Percentiles rank a stretch among this genome's conserved stretches.
These are phyloP conservation scores for Aplysina aerophoba DNA, from an alignment of 37 sponge, comb jelly and placozoan genomes.

Conservation along the genomic window DNA sequence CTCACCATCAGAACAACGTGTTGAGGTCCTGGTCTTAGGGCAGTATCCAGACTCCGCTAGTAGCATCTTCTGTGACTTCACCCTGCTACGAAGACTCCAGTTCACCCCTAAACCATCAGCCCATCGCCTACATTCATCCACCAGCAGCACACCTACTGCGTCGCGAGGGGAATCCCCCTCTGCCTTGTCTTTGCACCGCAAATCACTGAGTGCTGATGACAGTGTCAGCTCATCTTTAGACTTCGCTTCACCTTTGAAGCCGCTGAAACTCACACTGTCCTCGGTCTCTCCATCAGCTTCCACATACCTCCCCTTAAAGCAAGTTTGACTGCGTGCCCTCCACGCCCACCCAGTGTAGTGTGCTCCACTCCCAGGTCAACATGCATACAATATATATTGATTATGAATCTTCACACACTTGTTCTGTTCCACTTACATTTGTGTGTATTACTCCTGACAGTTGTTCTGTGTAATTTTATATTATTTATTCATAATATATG, in stretches of 20 bases:
- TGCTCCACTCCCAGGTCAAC: too few species aligned
- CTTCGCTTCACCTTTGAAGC: neutral
- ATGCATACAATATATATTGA: too few species aligned
- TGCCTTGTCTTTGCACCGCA: neutral
- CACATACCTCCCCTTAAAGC: conserved; percentile 7
- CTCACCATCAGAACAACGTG: neutral
- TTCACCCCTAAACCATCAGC: neutral
- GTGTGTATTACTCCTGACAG: too few species aligned
- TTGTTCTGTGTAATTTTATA: too few species aligned
- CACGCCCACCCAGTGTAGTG: too few species aligned
- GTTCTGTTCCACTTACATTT: too few species aligned
- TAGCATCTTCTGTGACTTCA: neutral
- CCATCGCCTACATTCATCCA: neutral
- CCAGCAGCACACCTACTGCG: neutral
- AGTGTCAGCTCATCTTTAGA: neutral
- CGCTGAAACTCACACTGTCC: neutral
- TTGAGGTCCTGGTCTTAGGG: neutral
- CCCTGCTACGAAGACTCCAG: neutral
- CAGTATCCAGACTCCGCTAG: neutral
- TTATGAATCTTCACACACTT: too few species aligned
- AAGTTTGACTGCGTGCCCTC: too few species aligned
- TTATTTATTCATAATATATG: too few species aligned
- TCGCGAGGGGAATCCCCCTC: too few species aligned
- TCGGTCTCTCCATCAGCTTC: neutral
- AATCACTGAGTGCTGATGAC: neutral